Conservation (phyloP, 2,113 vertebrate genomes). For the Falco punctatus region DNA sequence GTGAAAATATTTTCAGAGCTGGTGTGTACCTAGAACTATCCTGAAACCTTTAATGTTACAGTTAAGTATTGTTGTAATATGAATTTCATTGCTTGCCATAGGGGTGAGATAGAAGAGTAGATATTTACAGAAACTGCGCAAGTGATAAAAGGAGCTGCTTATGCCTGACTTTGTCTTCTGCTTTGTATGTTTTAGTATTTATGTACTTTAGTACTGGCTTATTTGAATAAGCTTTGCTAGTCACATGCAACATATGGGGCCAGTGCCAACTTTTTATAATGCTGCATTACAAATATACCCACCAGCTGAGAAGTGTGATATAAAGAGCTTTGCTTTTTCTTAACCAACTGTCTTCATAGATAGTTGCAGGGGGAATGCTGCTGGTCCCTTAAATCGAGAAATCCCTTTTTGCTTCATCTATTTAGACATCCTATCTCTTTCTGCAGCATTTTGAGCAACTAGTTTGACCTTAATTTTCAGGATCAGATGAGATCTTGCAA, state of each 20-base stretch:
- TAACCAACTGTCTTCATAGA: constrained; percentile 50
- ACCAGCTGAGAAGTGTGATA: constrained; percentile 62
- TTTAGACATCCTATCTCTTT: not conserved
- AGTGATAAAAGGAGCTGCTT: constrained; percentile 34
- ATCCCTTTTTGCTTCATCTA: not conserved
- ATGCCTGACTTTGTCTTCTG: constrained; percentile 58
- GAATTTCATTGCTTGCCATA: constrained; percentile 17
- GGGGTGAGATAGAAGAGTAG: constrained; percentile 16
- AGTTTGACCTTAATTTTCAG: not conserved
- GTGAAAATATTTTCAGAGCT: not conserved
- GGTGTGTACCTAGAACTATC: not conserved
- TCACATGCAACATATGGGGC: constrained; percentile 59
- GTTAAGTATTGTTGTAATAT: not conserved
- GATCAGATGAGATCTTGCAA: not conserved
- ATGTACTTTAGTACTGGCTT: constrained; percentile 39
- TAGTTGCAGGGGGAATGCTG: not conserved
- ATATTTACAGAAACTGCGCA: constrained; percentile 37
- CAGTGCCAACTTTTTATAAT: constrained; percentile 58
- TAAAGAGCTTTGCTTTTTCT: constrained; percentile 25
- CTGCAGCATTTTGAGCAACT: not conserved
- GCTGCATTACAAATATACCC: constrained; percentile 62
- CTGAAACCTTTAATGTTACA: constrained; percentile 11
- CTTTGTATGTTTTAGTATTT: constrained; percentile 59
- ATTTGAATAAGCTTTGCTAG: constrained; percentile 63
- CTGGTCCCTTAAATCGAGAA: not conserved